Percentiles rank a stretch among this genome's conserved stretches.
phyloP scores from a whole-genome alignment of 1,140 invertebrate genomes.

The Procambarus virginalis region DNA sequence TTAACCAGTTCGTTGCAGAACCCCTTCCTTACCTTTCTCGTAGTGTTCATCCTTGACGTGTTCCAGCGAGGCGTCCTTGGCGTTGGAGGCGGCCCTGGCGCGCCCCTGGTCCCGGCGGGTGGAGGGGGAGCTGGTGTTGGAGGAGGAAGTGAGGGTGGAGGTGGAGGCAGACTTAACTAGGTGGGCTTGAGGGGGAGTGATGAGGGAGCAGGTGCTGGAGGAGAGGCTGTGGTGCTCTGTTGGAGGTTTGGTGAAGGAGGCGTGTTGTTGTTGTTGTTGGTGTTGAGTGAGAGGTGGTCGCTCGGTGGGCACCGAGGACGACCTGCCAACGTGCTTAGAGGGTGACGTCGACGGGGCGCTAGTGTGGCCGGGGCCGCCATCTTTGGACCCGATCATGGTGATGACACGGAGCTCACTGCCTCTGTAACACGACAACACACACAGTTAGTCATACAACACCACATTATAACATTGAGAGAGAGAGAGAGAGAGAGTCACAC shows the following conservation, averaged over 20 bases:
- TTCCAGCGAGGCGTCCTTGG: slow-evolving; percentile 39
- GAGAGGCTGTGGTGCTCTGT: slow-evolving; percentile 9
- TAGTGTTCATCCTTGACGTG: slow-evolving; percentile 36
- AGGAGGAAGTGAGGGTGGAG: neutral
- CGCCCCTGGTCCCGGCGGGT: neutral
- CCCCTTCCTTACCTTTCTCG: slow-evolving; percentile 24
- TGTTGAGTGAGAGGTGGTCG: slow-evolving; percentile 30
- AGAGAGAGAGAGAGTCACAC: neutral
- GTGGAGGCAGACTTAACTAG: slow-evolving; percentile 55
- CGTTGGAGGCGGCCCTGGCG: neutral
- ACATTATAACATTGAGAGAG: no score
- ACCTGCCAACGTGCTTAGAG: slow-evolving; percentile 57
- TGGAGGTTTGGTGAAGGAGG: neutral
- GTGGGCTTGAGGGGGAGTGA: slow-evolving; percentile 28
- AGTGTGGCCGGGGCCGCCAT: slow-evolving; percentile 22
- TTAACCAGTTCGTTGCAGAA: no score
- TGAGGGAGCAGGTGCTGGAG: slow-evolving; percentile 35
- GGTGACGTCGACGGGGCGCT: slow-evolving; percentile 29
- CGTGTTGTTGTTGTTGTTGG: slow-evolving; percentile 6
- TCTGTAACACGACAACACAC: slow-evolving; percentile 8
- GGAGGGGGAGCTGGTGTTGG: neutral
- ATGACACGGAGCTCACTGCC: slow-evolving; percentile 3
- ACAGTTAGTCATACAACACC: no score
- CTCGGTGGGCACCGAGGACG: slow-evolving; percentile 57
- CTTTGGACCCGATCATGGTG: slow-evolving; percentile 55